These are phyloP conservation scores for Oceanodroma leucorhoa DNA, from an alignment of 2,797 vertebrate species.

Conservation along the genomic window DNA sequence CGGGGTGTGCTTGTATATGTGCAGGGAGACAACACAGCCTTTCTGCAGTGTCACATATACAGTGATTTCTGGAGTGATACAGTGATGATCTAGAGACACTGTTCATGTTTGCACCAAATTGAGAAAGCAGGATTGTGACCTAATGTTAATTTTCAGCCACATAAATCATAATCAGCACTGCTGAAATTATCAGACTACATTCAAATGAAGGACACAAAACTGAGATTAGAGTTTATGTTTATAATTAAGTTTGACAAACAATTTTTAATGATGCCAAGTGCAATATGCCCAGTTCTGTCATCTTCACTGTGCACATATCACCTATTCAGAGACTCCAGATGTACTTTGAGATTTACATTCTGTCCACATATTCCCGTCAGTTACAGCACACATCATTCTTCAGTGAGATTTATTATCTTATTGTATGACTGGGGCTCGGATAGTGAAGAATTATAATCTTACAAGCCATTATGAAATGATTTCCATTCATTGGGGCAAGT, in stretches of 20 bases:
- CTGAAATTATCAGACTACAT: background rate
- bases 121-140: background rate
- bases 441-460: background rate
- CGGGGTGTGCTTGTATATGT: accelerated
- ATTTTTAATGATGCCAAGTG: background rate
- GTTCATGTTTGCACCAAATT: background rate
- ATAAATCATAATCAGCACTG: background rate
- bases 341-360: background rate
- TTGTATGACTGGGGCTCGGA: background rate
- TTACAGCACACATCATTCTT: background rate
- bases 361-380: background rate
- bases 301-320: background rate
- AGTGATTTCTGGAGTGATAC: background rate
- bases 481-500: background rate
- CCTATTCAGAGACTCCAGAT: background rate
- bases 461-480: background rate
- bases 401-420: background rate
- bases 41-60: background rate
- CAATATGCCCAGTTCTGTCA: background rate
- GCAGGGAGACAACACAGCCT: background rate
- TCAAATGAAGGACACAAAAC: background rate
- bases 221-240: background rate
- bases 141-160: background rate
- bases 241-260: background rate
- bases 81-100: background rate